A percentile compares a stretch with the other conserved stretches of the same genome.
Conservation (phyloP, 1,140 invertebrate species). For the Eupeodes corollae region DNA sequence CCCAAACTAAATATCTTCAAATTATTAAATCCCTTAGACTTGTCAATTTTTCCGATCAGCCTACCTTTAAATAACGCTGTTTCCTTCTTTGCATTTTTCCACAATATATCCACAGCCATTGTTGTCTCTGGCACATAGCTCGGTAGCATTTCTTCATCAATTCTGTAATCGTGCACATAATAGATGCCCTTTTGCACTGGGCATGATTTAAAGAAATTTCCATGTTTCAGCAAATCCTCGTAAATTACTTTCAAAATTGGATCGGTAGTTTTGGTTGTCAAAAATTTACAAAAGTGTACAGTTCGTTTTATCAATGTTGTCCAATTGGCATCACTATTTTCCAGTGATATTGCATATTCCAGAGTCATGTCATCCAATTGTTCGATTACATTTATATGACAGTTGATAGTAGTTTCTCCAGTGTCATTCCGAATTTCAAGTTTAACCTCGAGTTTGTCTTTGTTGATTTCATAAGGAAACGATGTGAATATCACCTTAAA, state of each 20-base stretch:
- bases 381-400: conserved; percentile 9
- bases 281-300: conserved; percentile 22
- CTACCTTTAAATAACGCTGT: conserved; percentile 11
- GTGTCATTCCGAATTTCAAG: conserved; percentile 16
- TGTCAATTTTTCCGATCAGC: conserved; percentile 23
- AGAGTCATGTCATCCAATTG: conserved; percentile 19
- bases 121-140: conserved; percentile 25
- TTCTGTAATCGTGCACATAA: conserved; percentile 14
- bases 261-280: conserved; percentile 20
- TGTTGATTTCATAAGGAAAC: conserved; percentile 16
- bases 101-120: conserved; percentile 12
- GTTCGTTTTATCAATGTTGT: conserved; percentile 15
- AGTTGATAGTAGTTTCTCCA: conserved; percentile 9
- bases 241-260: conserved; percentile 16
- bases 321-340: conserved; percentile 17
- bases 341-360: conserved; percentile 10
- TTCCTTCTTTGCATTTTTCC: conserved; percentile 8
- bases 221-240: conserved; percentile 21
- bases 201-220: conserved; percentile 20
- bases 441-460: conserved; percentile 17
- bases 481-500: conserved; percentile 24
- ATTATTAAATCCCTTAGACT: conserved; percentile 33
- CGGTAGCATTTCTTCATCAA: conserved; percentile 28
- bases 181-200: conserved; percentile 20
- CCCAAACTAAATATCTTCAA: conserved; percentile 31